A percentile compares a stretch with the other conserved stretches of the same genome.
Conservation (phyloP, 2,888 invertebrate genomes). For the Orthonychiurus folsomi region DNA sequence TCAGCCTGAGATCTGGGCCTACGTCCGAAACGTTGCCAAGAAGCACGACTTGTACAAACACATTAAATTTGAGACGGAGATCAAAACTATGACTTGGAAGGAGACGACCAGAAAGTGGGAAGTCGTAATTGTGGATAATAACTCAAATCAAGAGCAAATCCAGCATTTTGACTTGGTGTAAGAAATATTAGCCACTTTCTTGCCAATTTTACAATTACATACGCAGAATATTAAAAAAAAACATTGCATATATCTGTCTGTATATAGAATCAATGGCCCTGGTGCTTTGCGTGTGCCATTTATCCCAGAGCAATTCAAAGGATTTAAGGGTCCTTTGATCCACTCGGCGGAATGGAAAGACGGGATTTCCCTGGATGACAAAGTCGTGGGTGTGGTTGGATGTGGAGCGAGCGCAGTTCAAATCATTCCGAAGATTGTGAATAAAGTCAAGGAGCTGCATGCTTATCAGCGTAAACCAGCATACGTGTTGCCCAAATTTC, state of each 20-base stretch:
- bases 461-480: slow-evolving; percentile 24
- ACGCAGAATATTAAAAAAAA: too few species aligned
- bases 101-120: slow-evolving; percentile 32
- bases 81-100: slow-evolving; percentile 19
- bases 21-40: slow-evolving; percentile 23
- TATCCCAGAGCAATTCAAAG: slow-evolving; percentile 24
- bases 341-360: slow-evolving; percentile 30
- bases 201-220: too few species aligned
- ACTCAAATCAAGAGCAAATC: background rate
- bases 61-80: slow-evolving; percentile 7
- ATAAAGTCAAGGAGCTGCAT: slow-evolving; percentile 20
- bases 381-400: slow-evolving; percentile 29
- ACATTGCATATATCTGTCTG: slow-evolving; percentile 3
- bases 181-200: too few species aligned
- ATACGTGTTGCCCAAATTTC: slow-evolving; percentile 18
- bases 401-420: slow-evolving; percentile 29
- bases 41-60: slow-evolving; percentile 30
- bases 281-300: slow-evolving; percentile 23
- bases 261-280: slow-evolving; percentile 18
- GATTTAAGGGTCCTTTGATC: slow-evolving; percentile 25
- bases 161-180: slow-evolving; percentile 15
- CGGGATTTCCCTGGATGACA: slow-evolving; percentile 12
- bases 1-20: slow-evolving; percentile 28
- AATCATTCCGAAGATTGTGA: slow-evolving; percentile 21
- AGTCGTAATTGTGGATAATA: slow-evolving; percentile 12